A percentile compares a stretch with the other conserved stretches of the same genome.
These are phyloP conservation scores for Drosophila melanosoma DNA, from an alignment of 2,888 invertebrate genomes.

Conservation along the genomic window DNA sequence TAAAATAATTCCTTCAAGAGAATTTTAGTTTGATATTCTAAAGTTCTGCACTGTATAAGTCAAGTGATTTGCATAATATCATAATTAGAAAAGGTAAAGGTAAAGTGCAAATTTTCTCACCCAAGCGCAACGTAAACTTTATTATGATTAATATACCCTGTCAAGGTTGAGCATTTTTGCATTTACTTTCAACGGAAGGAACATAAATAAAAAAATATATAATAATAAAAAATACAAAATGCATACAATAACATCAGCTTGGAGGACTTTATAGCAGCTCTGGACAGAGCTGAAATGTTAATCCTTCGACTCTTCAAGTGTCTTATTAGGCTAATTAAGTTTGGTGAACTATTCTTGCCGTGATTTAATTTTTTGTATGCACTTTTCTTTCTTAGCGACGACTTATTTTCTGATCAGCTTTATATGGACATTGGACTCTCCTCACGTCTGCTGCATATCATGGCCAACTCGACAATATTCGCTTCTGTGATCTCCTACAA, in stretches of 20 bases:
- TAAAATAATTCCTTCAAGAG: not conserved
- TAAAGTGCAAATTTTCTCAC: constrained; percentile 62
- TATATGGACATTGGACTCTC: constrained; percentile 84
- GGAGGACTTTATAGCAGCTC: constrained; percentile 27
- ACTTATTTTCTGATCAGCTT: constrained; percentile 84
- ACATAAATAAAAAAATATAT: constrained; percentile 59
- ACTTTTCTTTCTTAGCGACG: constrained; percentile 76
- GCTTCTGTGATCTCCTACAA: constrained; percentile 85
- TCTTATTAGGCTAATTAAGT: constrained; percentile 69
- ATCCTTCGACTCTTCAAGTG: constrained; percentile 63
- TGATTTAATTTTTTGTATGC: constrained; percentile 38
- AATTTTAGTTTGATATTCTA: not conserved
- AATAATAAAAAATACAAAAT: constrained; percentile 33
- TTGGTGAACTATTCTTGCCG: constrained; percentile 15
- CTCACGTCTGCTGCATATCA: constrained; percentile 82
- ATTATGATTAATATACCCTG: constrained; percentile 65
- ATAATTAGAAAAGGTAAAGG: constrained; percentile 56
- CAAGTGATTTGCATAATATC: constrained; percentile 46
- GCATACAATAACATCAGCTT: constrained; percentile 49
- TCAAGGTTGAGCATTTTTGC: constrained; percentile 34
- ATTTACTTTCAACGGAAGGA: constrained; percentile 66
- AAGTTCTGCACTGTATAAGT: constrained; percentile 14
- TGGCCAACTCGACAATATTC: constrained; percentile 84
- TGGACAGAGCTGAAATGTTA: not conserved
- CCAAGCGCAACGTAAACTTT: constrained; percentile 57